Evolutionary conservation across 2,888 invertebrate genomes (phyloP).

Genomic region (Nipponacmea schrenckii): DNA sequence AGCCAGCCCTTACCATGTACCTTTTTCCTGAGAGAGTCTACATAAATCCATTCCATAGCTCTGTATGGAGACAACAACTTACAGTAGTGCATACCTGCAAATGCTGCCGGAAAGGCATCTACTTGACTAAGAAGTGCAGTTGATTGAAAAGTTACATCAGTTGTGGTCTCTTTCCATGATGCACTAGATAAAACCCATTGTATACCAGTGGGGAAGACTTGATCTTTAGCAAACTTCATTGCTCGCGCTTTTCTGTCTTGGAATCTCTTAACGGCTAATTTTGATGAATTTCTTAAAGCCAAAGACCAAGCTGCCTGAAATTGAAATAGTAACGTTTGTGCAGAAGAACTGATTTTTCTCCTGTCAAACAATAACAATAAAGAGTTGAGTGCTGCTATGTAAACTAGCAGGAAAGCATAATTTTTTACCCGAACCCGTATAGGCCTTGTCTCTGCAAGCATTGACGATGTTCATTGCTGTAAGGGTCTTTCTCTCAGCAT

Average conservation of each 20-base stretch:
- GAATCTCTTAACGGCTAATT: constrained; percentile 27
- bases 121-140: constrained; percentile 19
- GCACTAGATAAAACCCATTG: constrained; percentile 27
- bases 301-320: constrained; percentile 31
- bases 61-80: constrained; percentile 50
- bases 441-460: too few relatives aligned
- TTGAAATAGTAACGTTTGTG: neutral
- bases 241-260: constrained; percentile 22
- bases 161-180: constrained; percentile 27
- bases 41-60: constrained; percentile 57
- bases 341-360: too few relatives aligned
- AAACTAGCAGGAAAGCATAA: too few relatives aligned
- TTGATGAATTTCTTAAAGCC: constrained; percentile 31
- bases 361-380: too few relatives aligned
- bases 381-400: too few relatives aligned
- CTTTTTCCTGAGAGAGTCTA: constrained; percentile 41
- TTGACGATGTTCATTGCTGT: too few relatives aligned
- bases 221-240: constrained; percentile 33
- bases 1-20: neutral
- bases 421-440: too few relatives aligned
- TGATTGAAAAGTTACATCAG: constrained; percentile 39
- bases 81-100: constrained; percentile 43
- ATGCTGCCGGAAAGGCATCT: constrained; percentile 17
- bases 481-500: too few relatives aligned
- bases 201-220: constrained; percentile 15